Evolutionary conservation across 2,888 invertebrate species (phyloP).

Genomic region (Thera obeliscata): DNA sequence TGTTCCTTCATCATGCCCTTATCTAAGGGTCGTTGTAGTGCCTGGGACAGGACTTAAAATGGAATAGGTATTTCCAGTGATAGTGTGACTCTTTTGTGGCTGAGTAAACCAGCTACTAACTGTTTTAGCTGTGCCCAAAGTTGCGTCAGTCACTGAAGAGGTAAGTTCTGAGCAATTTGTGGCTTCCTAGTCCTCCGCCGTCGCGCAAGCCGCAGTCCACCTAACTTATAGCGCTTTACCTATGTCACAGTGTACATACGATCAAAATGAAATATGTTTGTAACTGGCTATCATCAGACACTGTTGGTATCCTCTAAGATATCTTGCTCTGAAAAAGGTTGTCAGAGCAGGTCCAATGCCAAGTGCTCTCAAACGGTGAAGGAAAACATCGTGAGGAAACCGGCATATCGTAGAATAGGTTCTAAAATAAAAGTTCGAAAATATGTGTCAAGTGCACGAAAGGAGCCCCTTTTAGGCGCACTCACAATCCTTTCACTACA

Average conservation of each 20-base stretch:
- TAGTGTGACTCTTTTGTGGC: not conserved
- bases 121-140: slow-evolving; percentile 44
- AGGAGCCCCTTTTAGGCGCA: too few relatives aligned
- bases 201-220: slow-evolving; percentile 42
- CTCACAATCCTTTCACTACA: too few relatives aligned
- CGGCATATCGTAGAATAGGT: too few relatives aligned
- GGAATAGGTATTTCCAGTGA: not conserved
- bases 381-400: too few relatives aligned
- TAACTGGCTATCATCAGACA: not conserved
- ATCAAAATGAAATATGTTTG: not conserved
- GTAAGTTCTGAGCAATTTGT: slow-evolving; percentile 57
- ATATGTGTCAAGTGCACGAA: too few relatives aligned
- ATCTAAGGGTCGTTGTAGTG: too few relatives aligned
- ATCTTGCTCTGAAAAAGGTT: too few relatives aligned
- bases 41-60: not conserved
- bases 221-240: slow-evolving; percentile 41
- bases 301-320: not conserved
- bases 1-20: too few relatives aligned
- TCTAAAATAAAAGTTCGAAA: too few relatives aligned
- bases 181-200: slow-evolving; percentile 47
- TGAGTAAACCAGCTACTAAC: slow-evolving; percentile 1
- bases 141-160: slow-evolving; percentile 63
- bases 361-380: too few relatives aligned
- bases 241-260: slow-evolving; percentile 13
- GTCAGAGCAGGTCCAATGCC: too few relatives aligned